A percentile compares a stretch with the other conserved stretches of the same genome.
Conservation (phyloP, 1,140 invertebrate genomes). For the Hydropsyche tenuis region DNA sequence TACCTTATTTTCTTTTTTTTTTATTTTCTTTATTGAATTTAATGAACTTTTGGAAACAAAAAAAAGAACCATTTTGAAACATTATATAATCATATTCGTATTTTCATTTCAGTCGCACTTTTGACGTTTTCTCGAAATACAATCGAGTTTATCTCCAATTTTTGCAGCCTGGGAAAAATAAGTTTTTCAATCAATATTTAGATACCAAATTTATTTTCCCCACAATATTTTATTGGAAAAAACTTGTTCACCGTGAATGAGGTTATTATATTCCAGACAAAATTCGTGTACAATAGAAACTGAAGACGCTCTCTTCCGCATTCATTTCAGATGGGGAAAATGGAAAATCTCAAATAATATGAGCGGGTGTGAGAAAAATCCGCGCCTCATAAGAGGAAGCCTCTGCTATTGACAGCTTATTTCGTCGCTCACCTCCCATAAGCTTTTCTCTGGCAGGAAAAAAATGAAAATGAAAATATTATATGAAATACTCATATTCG, state of each 20-base stretch:
- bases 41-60: slow-evolving; percentile 22
- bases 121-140: not conserved
- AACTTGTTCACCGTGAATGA: not conserved
- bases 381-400: slow-evolving; percentile 5
- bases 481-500: not conserved
- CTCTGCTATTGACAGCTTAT: slow-evolving; percentile 33
- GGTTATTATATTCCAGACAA: not conserved
- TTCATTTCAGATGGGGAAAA: slow-evolving; percentile 14
- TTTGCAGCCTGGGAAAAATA: not conserved
- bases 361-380: slow-evolving; percentile 19
- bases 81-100: slow-evolving; percentile 25
- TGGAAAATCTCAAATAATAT: slow-evolving; percentile 27
- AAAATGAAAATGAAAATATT: slow-evolving; percentile 13
- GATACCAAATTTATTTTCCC: not conserved
- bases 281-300: not conserved
- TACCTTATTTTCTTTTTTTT: slow-evolving; percentile 28
- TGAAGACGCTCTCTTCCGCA: slow-evolving; percentile 12
- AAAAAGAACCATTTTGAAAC: not conserved
- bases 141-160: no score
- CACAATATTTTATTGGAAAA: not conserved
- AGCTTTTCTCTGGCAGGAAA: slow-evolving; percentile 10
- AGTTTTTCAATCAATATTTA: slow-evolving; percentile 11
- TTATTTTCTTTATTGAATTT: slow-evolving; percentile 29
- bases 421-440: slow-evolving; percentile 15
- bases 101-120: slow-evolving; percentile 25